Evolutionary conservation across 2,888 invertebrate genomes (phyloP).

Genomic region (Drosophila heteroneura): DNA sequence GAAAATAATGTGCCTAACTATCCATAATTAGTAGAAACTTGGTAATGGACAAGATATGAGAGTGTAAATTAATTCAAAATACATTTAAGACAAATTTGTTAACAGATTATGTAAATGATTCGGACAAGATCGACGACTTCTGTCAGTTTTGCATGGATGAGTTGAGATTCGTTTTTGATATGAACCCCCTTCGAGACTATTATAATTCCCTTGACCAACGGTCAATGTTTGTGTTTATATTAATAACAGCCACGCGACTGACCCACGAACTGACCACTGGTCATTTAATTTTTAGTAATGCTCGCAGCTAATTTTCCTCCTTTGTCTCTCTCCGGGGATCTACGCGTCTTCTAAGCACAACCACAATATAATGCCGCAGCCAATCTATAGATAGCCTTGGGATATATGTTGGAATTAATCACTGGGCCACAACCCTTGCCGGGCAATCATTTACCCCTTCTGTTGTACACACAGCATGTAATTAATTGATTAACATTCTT

Average conservation of each 20-base stretch:
- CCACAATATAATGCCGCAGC: conserved; percentile 39
- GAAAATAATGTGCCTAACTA: background rate
- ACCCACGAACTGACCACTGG: conserved; percentile 72
- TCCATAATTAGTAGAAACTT: no score
- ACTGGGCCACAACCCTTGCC: conserved; percentile 56
- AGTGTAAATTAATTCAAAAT: background rate
- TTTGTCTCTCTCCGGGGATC: conserved; percentile 19
- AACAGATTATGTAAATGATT: background rate
- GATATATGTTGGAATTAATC: conserved; percentile 73
- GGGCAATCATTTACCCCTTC: conserved; percentile 59
- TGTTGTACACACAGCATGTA: conserved; percentile 76
- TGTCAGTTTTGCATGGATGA: conserved; percentile 25
- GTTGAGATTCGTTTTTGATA: conserved; percentile 10
- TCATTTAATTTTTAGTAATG: conserved; percentile 57
- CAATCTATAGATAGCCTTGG: conserved; percentile 70
- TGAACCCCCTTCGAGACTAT: conserved; percentile 33
- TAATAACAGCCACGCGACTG: conserved; percentile 77
- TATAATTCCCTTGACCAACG: conserved; percentile 43
- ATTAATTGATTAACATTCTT: conserved; percentile 83
- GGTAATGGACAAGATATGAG: background rate
- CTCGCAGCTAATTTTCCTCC: background rate
- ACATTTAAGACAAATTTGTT: background rate
- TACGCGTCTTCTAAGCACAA: conserved; percentile 26
- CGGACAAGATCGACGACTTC: conserved; percentile 47
- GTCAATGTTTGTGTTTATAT: conserved; percentile 74